Evolutionary conservation across 2,888 invertebrate genomes (phyloP).

Genomic region (Dryomyza anilis): DNA sequence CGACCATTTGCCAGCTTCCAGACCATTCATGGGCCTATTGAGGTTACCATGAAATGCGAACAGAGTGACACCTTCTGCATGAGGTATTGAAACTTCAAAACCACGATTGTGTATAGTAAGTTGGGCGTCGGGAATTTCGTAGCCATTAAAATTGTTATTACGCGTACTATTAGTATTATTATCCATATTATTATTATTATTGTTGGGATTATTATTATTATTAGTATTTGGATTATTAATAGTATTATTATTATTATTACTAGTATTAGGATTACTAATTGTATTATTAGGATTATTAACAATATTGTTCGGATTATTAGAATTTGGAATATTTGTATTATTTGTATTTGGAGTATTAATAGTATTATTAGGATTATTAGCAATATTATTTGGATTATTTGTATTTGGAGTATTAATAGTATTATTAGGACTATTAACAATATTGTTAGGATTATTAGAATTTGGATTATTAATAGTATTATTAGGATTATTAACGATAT

Average conservation of each 20-base stretch:
- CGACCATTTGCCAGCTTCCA: slow-evolving; percentile 72
- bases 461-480: no score
- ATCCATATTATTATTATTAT: neutral
- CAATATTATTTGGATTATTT: neutral
- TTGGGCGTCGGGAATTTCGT: no score
- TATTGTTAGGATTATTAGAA: no score
- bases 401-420: neutral
- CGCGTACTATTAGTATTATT: neutral
- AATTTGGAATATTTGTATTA: neutral
- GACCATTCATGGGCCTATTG: slow-evolving; percentile 72
- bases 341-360: neutral
- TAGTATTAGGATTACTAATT: neutral
- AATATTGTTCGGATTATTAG: neutral
- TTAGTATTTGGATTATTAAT: neutral
- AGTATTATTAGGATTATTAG: neutral
- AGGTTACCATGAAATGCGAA: slow-evolving; percentile 79
- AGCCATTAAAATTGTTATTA: neutral
- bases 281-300: neutral
- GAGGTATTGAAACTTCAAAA: slow-evolving; percentile 64
- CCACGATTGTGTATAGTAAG: no score
- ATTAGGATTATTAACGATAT: no score
- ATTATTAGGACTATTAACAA: no score
- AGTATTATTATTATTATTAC: neutral
- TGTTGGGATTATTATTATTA: neutral
- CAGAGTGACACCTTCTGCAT: slow-evolving; percentile 70